These are phyloP conservation scores for Nyctereutes procyonoides DNA, from an alignment of 2,113 vertebrate genomes.

Conservation along the genomic window DNA sequence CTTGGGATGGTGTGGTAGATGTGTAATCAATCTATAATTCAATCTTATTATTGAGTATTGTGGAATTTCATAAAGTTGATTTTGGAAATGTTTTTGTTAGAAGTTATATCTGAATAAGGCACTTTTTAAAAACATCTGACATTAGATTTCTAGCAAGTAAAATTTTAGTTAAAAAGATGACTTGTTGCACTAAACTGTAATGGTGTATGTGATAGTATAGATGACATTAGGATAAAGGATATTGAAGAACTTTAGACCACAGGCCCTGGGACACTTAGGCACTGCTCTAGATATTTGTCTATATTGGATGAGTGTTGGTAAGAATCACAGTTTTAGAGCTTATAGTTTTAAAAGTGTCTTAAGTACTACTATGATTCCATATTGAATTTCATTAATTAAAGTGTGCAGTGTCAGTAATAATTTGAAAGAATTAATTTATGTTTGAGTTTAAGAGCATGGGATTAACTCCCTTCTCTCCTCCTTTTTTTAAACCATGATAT, in stretches of 20 bases:
- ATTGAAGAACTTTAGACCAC: background rate
- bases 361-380: background rate
- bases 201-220: background rate
- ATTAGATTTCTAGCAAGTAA: background rate
- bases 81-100: conserved; percentile 39
- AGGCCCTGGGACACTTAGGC: background rate
- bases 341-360: background rate
- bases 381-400: background rate
- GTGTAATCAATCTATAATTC: background rate
- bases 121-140: background rate
- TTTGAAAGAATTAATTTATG: background rate
- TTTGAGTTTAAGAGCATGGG: background rate
- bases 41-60: background rate
- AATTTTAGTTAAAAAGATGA: conserved; percentile 7
- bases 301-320: background rate
- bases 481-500: background rate
- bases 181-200: background rate
- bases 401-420: background rate
- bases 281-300: background rate
- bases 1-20: background rate
- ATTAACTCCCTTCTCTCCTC: background rate
- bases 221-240: background rate
- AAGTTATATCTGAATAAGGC: conserved; percentile 1
- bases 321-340: background rate
- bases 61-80: background rate